Percentiles rank a stretch among this genome's conserved stretches.
These are phyloP conservation scores for Heterotilapia buettikoferi DNA, from an alignment of 2,113 vertebrate species.

Conservation along the genomic window DNA sequence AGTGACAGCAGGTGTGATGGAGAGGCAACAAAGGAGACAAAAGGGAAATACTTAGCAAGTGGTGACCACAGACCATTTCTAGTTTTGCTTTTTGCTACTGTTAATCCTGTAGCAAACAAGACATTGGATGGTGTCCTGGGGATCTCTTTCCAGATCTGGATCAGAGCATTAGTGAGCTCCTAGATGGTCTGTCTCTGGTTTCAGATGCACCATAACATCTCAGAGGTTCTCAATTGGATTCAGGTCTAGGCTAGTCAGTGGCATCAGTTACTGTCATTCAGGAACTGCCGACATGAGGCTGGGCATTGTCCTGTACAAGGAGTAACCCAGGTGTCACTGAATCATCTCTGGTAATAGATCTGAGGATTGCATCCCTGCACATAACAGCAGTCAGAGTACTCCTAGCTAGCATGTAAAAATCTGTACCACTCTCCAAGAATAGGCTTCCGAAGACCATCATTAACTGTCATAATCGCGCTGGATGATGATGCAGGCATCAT, in stretches of 20 bases:
- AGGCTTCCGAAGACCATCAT: background rate
- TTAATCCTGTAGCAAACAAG: background rate
- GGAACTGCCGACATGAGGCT: background rate
- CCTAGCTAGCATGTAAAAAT: background rate
- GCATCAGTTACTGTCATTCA: background rate
- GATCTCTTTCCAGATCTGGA: background rate
- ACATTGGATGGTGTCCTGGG: background rate
- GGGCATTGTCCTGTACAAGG: background rate
- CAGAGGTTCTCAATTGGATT: background rate
- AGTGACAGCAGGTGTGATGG: background rate
- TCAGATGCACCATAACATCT: background rate
- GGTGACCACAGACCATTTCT: background rate
- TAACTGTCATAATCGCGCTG: background rate
- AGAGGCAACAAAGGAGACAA: background rate
- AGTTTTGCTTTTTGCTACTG: background rate
- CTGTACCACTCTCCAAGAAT: background rate
- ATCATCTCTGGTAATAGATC: background rate
- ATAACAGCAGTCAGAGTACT: background rate
- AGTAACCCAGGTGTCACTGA: background rate
- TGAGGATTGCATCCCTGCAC: background rate
- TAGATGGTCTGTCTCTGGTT: background rate
- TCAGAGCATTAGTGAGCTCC: background rate
- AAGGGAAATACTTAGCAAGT: background rate
- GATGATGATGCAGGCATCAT: background rate
- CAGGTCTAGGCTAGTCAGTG: background rate